Evolutionary conservation across 2,113 vertebrate species (phyloP), one percentile per base, ranked within the genome.

Genomic region (Argyrosomus japonicus): DNA sequence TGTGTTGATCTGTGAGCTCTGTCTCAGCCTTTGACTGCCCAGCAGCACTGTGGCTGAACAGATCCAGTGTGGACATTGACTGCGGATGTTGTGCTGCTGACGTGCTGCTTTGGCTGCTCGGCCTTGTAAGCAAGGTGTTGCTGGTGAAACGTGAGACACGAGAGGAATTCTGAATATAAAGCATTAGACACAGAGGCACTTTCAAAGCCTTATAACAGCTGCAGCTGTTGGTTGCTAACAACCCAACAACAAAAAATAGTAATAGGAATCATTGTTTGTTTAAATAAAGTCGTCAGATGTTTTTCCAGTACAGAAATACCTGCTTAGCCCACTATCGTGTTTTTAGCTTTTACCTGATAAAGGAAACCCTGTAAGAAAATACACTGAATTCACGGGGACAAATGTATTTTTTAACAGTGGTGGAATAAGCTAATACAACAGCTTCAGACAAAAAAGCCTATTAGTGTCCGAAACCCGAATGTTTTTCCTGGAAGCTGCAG

Each of bases 401-500:
- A 17, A 18, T 36, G 23, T 60, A 6, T 51, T 68, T 47, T 32
- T 54, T 23, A 8, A 3, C 4, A 58, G 43, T 29, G 32, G 11
- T 69, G 18, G 29, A 45, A 75, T 71, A 18, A 67, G 36, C 19
- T 79, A 40, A 80, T 70, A 29, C 18, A 18, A 12, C 2, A 5
- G 18, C 68, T 67, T 43, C 25, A 68, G 60, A 63, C n/a, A 57
- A n/a, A 77, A 36, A 36, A 70, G 19, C 18, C 32, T 32, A 48
- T 81, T 68, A 7, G 7, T 81, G 72, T 77, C 27, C 19, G 25
- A 65, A 56, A 15, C 27, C 68, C 21, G 62, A 81, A 74, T 67
- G 67, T 71, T 62, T 77, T 85, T 84, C 76, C 53, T 70, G 13
- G 53, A 88, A 77, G 74, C 61, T 60, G 40, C 63, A 64, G 32